Base-by-base conservation (phyloP, 2,888 invertebrate species). In the Ophion costatus region DNA sequence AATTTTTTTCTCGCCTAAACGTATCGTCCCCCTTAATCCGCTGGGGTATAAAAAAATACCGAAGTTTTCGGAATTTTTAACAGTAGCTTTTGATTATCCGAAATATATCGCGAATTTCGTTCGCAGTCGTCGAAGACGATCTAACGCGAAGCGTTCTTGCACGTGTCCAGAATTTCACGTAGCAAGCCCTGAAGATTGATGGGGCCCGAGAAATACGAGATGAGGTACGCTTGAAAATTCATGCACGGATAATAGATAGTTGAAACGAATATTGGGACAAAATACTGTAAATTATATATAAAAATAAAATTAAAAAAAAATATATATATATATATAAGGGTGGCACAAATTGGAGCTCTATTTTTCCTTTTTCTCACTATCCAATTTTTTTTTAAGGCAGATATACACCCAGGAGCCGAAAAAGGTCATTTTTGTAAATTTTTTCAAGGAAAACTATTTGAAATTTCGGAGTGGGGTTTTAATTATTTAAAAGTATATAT, bases 201-300 rank as follows among this genome's bases (percentile, higher is more conserved):
- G n/a, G 56, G 64, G 20, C 56, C 51, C 51, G 51, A 69, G 24
- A 17, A 22, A 69, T 17, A 22, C 24, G 69, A 69, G 51, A 45
- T 69, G 17, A 51, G 11, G 45, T 24, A 66, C 29, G 51, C 70
- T 71, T 57, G 20, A 57, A n/a, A 71, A 57, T 33, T 24, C 64
- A 33, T 66, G 57, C 64, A 33, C 29, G 64, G 51, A 64, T 29
- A 29, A 51, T 17, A 51, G 3, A 51, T 17, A 51, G 3, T 9
- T 17, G 29, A 64, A 76, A 38, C 57, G 51, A 71, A 42, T 66
- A 59, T 56, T 38, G 20, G 38, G 57, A 2, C 10, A 29, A 7
- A 56, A 56, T 20, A 66, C 20, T 63, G 22, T 20, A 22, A 22
- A 61, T 61, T 61, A 51, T 14, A 14, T 14, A 51, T 14, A 33